Evolutionary conservation across 2,888 invertebrate genomes (phyloP).

Genomic region (Chrysomela aeneicollis): DNA sequence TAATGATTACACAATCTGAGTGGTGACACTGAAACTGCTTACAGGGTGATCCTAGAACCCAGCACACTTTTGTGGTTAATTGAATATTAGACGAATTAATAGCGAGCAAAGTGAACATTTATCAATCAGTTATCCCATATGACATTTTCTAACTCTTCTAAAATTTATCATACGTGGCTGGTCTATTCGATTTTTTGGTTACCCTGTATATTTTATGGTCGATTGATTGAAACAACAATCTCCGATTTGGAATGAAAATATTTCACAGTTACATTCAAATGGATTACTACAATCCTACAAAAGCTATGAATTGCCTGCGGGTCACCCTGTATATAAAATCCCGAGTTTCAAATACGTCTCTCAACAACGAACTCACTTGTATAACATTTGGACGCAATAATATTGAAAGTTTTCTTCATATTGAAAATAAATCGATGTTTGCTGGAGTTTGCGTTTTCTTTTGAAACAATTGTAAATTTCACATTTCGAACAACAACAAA

Average conservation of each 20-base stretch:
- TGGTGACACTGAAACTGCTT: slow-evolving; percentile 7
- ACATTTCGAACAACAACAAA: slow-evolving; percentile 28
- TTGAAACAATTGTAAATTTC: slow-evolving; percentile 27
- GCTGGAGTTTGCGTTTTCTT: slow-evolving; percentile 23
- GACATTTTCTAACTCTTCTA: no score
- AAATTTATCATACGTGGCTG: no score
- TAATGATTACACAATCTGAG: background rate
- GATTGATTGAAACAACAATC: no score
- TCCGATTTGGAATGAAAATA: no score
- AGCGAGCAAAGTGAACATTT: no score
- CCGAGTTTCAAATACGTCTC: slow-evolving; percentile 13
- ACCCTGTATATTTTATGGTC: no score
- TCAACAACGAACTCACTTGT: background rate
- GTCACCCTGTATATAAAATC: background rate
- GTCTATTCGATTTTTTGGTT: no score
- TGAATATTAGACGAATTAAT: no score
- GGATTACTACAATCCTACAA: background rate
- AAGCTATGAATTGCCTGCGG: background rate
- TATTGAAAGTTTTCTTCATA: slow-evolving; percentile 12
- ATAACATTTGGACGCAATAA: slow-evolving; percentile 16
- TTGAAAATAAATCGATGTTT: slow-evolving; percentile 29
- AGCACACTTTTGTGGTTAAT: no score
- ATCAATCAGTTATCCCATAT: no score
- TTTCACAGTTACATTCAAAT: no score
- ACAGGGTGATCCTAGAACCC: background rate